These are phyloP conservation scores for Mungos mungo DNA, from an alignment of 2,113 vertebrate species.

Conservation along the genomic window DNA sequence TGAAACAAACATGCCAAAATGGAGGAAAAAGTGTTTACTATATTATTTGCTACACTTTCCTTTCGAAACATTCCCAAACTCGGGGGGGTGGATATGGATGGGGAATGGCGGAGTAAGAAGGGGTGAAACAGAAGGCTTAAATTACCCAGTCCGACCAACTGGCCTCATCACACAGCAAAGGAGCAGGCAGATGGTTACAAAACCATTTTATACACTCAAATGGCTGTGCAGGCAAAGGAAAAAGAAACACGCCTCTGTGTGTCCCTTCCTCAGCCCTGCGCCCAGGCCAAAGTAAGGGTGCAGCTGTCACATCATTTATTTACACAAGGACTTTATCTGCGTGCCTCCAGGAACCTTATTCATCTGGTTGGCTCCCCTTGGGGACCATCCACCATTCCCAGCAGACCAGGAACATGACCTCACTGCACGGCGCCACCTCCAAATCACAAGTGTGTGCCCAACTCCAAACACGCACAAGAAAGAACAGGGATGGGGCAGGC, in stretches of 20 bases:
- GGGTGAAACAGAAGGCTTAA: constrained; percentile 1
- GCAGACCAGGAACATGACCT: not conserved
- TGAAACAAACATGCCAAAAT: not conserved
- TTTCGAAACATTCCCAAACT: not conserved
- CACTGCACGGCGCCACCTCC: not conserved
- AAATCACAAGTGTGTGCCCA: not conserved
- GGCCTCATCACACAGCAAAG: not conserved
- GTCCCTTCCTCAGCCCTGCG: constrained; percentile 11
- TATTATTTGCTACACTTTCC: not conserved
- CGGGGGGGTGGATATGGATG: not conserved
- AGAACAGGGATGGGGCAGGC: not conserved
- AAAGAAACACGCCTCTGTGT: constrained; percentile 13
- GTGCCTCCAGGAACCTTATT: not conserved
- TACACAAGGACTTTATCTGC: not conserved
- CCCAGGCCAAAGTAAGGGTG: constrained; percentile 13
- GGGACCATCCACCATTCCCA: not conserved
- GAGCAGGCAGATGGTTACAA: not conserved
- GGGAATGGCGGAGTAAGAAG: not conserved
- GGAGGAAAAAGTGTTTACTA: not conserved
- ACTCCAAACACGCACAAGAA: not conserved
- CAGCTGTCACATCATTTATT: not conserved
- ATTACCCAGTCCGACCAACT: not conserved
- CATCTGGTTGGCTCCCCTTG: not conserved
- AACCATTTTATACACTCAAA: not conserved
- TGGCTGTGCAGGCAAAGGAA: constrained; percentile 24